Conservation (phyloP, 92 coral and sea anemone genomes). For the Desmophyllum pertusum region DNA sequence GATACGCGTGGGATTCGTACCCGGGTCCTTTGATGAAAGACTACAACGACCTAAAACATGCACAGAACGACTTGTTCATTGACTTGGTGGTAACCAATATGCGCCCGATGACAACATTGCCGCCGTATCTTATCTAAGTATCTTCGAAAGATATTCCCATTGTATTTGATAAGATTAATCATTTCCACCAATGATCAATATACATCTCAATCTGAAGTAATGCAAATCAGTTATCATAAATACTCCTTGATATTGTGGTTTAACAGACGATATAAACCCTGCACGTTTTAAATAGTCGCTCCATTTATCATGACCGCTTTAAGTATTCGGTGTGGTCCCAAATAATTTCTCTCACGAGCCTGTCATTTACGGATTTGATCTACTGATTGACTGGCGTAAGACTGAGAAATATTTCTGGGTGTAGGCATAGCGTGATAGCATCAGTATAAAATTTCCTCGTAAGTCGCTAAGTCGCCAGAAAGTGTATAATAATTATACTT, state of each 20-base stretch:
- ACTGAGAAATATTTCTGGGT: conserved; percentile 5
- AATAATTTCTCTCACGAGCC: not conserved
- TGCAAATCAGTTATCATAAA: not conserved
- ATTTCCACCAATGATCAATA: conserved; percentile 16
- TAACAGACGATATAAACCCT: not conserved
- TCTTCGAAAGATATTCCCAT: not conserved
- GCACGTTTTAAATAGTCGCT: not conserved
- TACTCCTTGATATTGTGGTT: not conserved
- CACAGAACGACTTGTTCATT: not conserved
- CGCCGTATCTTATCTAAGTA: not conserved
- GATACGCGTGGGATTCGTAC: not conserved
- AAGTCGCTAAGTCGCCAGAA: not conserved
- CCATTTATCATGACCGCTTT: not conserved
- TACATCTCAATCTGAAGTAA: not conserved
- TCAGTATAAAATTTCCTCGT: conserved; percentile 1
- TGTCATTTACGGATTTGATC: conserved; percentile 8
- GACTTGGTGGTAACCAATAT: too few relatives aligned
- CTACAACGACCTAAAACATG: not conserved
- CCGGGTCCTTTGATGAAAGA: not conserved
- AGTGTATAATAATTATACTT: conserved; percentile 4
- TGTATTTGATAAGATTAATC: not conserved
- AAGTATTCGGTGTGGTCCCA: conserved; percentile 11
- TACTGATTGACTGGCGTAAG: conserved; percentile 20
- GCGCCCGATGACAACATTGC: not conserved
- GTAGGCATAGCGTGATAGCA: not conserved